A percentile compares a stretch with the other conserved stretches of the same genome.
phyloP scores from a whole-genome alignment of 1,140 invertebrate species.

The Drosophila micromelanica region DNA sequence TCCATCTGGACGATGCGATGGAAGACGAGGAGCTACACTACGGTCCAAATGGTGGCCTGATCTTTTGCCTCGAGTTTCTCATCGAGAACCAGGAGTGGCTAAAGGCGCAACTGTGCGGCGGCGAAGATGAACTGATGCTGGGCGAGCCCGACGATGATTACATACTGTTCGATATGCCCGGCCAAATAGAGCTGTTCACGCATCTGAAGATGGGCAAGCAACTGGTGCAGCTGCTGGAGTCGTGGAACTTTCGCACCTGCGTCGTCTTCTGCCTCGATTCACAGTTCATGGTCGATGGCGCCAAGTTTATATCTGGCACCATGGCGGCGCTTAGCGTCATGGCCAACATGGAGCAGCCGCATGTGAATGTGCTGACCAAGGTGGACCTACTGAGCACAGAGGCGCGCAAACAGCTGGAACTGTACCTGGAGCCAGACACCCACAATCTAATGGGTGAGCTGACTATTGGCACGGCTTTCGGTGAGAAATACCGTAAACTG shows the following conservation, averaged over 20 bases:
- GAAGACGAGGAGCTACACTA: slow-evolving; percentile 97
- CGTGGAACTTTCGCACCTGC: slow-evolving; percentile 96
- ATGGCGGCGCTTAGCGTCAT: slow-evolving; percentile 98
- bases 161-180: slow-evolving; percentile 99
- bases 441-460: slow-evolving; percentile 88
- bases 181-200: slow-evolving; percentile 99
- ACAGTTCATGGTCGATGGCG: slow-evolving; percentile 98
- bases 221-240: slow-evolving; percentile 92
- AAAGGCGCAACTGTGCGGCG: slow-evolving; percentile 90
- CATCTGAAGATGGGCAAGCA: slow-evolving; percentile 95
- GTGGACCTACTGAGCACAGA: slow-evolving; percentile 96
- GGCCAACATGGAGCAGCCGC: slow-evolving; percentile 97
- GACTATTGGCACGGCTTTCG: slow-evolving; percentile 87
- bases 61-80: slow-evolving; percentile 98
- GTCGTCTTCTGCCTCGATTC: slow-evolving; percentile 97
- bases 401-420: slow-evolving; percentile 91
- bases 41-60: slow-evolving; percentile 98
- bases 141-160: slow-evolving; percentile 93
- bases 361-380: slow-evolving; percentile 97
- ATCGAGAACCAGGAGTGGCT: slow-evolving; percentile 96
- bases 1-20: slow-evolving; percentile 98
- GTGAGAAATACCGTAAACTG: slow-evolving; percentile 91
- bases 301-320: slow-evolving; percentile 97
- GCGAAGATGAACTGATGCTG: slow-evolving; percentile 82
- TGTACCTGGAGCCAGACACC: slow-evolving; percentile 94